Evolutionary conservation across 1,140 invertebrate genomes (phyloP), one percentile per base, ranked within the genome.

Genomic region (Drosophila insularis): DNA sequence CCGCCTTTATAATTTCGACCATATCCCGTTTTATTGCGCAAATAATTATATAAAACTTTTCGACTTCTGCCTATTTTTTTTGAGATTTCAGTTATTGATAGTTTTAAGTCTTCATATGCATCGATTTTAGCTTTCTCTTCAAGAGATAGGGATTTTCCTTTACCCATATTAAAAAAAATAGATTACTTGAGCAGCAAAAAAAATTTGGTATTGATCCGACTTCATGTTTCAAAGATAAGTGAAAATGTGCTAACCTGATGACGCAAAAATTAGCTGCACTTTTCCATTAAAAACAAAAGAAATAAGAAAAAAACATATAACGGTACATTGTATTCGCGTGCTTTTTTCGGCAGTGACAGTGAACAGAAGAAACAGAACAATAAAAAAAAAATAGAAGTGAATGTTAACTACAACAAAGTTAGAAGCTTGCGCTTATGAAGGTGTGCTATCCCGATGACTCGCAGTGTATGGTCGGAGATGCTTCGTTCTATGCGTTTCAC

Each of bases 141-240:
- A 32, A 37, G 8, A 6, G 55, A 37, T 37, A 58, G 23, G 13
- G 31, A 58, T 58, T 32, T 58, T 37, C 55, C 55, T 31, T 58
- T 58, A 32, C 55, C 32, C 55, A 58, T 35, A 32, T 35, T 58
- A 58, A n/a, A n/a, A n/a, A n/a, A n/a, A n/a, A n/a, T n/a, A n/a
- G n/a, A n/a, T n/a, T n/a, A n/a, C n/a, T n/a, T n/a, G n/a, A n/a
- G n/a, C n/a, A n/a, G n/a, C n/a, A n/a, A n/a, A n/a, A n/a, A n/a
- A n/a, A n/a, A n/a, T n/a, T n/a, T n/a, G n/a, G n/a, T 39, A 39
- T 39, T 39, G 37, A 39, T 39, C 6, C 37, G 37, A 39, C 37
- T 39, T 39, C 11, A 39, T 13, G 37, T 39, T 39, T 39, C 21
- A 39, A 39, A 39, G 37, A 39, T 39, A 39, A 39, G 37, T 39